A percentile compares a stretch with the other conserved stretches of the same genome.
These are phyloP conservation scores for Drosophila athabasca DNA, from an alignment of 1,140 invertebrate genomes.

Conservation along the genomic window DNA sequence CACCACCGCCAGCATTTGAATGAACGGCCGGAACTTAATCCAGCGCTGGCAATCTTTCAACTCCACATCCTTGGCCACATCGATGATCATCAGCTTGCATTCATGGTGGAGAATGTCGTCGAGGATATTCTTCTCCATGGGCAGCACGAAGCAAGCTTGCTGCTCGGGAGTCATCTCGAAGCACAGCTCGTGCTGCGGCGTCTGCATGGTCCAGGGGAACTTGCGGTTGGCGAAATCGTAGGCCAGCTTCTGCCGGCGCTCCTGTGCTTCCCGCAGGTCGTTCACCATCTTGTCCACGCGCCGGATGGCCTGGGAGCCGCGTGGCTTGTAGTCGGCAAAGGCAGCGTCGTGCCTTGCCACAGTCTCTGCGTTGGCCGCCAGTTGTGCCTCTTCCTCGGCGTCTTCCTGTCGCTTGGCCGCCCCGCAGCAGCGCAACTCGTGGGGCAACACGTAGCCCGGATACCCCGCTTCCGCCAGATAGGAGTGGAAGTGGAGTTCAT, in stretches of 20 bases:
- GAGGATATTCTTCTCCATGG: conserved; percentile 53
- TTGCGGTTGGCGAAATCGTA: conserved; percentile 63
- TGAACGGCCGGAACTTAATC: conserved; percentile 66
- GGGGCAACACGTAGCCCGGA: conserved; percentile 47
- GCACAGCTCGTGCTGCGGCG: conserved; percentile 41
- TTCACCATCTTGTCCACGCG: conserved; percentile 36
- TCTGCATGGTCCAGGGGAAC: conserved; percentile 74
- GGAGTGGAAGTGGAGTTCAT: conserved; percentile 54
- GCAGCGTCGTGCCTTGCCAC: neutral
- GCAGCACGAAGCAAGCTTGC: conserved; percentile 15
- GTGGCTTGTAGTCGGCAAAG: neutral
- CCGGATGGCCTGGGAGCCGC: conserved; percentile 27
- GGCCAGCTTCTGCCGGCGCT: conserved; percentile 58
- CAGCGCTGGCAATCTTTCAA: conserved; percentile 59
- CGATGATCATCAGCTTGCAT: conserved; percentile 67
- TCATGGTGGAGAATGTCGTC: conserved; percentile 46
- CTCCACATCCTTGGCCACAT: conserved; percentile 53
- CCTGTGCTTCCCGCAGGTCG: conserved; percentile 10
- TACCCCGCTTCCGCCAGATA: conserved; percentile 56
- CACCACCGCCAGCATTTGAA: conserved; percentile 53
- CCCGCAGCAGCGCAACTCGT: conserved; percentile 49
- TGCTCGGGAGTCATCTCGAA: conserved; percentile 45
- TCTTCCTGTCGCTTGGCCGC: conserved; percentile 18
- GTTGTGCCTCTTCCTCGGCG: conserved; percentile 8
- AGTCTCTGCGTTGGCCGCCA: conserved; percentile 13